Conservation (phyloP, 2,113 vertebrate genomes). For the Oreotrochilus melanogaster region DNA sequence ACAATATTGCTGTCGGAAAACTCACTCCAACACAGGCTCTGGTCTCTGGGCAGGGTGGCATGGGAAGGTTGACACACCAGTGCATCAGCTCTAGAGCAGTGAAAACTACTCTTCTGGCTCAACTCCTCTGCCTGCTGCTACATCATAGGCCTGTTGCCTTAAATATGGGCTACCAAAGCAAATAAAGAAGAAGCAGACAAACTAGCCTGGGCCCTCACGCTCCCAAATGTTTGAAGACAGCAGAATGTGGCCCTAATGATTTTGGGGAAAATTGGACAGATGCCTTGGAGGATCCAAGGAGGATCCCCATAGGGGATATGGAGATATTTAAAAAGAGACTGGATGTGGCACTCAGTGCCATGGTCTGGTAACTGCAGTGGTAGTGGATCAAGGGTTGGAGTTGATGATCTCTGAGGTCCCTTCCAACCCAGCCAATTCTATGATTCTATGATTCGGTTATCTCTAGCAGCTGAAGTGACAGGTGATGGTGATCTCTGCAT, state of each 20-base stretch:
- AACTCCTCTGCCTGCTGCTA: neutral
- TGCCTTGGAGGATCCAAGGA: neutral
- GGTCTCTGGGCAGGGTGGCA: accelerated
- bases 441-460: neutral
- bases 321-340: too few relatives aligned
- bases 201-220: neutral
- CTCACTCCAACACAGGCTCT: neutral
- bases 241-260: neutral
- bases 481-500: neutral
- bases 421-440: too few relatives aligned
- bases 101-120: neutral
- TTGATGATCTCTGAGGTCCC: too few relatives aligned
- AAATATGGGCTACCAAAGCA: neutral
- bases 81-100: neutral
- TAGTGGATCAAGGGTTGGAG: too few relatives aligned
- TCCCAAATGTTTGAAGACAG: neutral
- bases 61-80: neutral
- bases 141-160: neutral
- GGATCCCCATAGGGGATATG: neutral
- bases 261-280: neutral
- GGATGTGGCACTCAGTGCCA: too few relatives aligned
- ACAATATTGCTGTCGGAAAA: neutral
- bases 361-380: too few relatives aligned
- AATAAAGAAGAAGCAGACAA: neutral
- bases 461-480: neutral